phyloP scores from a whole-genome alignment of 2,888 invertebrate genomes.

The Drosophila neoperkinsi region DNA sequence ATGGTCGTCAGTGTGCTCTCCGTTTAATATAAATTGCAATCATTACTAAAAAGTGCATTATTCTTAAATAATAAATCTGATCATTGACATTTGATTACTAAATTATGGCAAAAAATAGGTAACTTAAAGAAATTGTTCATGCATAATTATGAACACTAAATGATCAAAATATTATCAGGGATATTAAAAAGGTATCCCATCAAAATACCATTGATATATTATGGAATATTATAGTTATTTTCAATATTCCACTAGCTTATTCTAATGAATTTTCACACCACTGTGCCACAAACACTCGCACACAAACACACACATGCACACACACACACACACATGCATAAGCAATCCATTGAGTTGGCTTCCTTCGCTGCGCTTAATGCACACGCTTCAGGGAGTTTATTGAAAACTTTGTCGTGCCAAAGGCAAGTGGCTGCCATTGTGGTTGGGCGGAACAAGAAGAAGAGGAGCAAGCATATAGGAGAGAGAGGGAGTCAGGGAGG shows the following conservation, averaged over 20 bases:
- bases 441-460: conserved; percentile 11
- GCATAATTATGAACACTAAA: not conserved
- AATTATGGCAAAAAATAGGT: not conserved
- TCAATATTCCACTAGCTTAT: not conserved
- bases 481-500: not conserved
- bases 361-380: conserved; percentile 79
- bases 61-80: too few relatives aligned
- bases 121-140: not conserved
- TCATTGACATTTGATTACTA: not conserved
- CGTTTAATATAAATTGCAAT: not conserved
- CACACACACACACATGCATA: conserved; percentile 23
- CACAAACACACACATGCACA: conserved; percentile 7
- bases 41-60: not conserved
- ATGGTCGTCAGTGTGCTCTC: conserved; percentile 10
- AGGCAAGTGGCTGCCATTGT: conserved; percentile 62
- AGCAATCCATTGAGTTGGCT: conserved; percentile 60
- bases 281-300: conserved; percentile 42
- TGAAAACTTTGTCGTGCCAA: conserved; percentile 81
- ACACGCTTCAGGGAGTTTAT: conserved; percentile 83
- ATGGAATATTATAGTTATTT: not conserved
- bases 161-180: not conserved
- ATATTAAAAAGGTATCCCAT: not conserved
- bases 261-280: conserved; percentile 22
- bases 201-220: not conserved
- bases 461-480: not conserved